A percentile compares a stretch with the other conserved stretches of the same genome.
These are phyloP conservation scores for Drosophila navojoa DNA, from an alignment of 1,140 invertebrate species.

Conservation along the genomic window DNA sequence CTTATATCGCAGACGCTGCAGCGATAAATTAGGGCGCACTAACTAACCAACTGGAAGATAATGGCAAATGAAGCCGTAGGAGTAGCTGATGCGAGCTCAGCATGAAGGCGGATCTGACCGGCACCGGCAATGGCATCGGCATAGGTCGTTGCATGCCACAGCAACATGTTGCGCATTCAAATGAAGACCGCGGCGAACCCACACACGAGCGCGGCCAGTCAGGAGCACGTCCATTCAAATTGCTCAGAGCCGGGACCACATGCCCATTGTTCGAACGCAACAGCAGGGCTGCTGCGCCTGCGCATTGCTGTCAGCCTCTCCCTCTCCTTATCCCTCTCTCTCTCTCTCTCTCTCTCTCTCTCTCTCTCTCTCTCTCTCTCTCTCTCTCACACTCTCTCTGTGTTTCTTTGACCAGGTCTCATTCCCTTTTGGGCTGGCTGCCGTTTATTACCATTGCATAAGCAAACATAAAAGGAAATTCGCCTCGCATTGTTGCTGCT, in stretches of 20 bases:
- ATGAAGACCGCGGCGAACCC: slow-evolving; percentile 47
- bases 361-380: neutral
- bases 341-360: neutral
- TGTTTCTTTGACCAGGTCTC: neutral
- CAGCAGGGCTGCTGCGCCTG: slow-evolving; percentile 53
- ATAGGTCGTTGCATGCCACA: slow-evolving; percentile 23
- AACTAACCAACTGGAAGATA: slow-evolving; percentile 71
- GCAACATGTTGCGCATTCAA: slow-evolving; percentile 59
- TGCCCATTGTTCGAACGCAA: slow-evolving; percentile 59
- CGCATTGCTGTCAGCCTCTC: slow-evolving; percentile 42
- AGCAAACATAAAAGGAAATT: slow-evolving; percentile 58
- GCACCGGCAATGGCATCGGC: neutral
- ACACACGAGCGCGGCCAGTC: slow-evolving; percentile 16
- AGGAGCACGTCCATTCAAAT: slow-evolving; percentile 71
- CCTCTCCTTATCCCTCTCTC: neutral
- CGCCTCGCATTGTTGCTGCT: slow-evolving; percentile 56
- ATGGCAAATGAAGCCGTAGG: slow-evolving; percentile 81
- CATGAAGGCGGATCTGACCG: slow-evolving; percentile 27
- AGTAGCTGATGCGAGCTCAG: slow-evolving; percentile 33
- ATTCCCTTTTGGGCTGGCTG: slow-evolving; percentile 33
- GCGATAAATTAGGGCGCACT: slow-evolving; percentile 74
- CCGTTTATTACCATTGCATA: slow-evolving; percentile 75
- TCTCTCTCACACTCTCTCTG: too few species aligned
- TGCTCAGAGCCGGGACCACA: slow-evolving; percentile 23
- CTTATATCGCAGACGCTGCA: slow-evolving; percentile 29